phyloP scores from a whole-genome alignment of 2,797 vertebrate genomes.

The Gymnopithys bicolor region DNA sequence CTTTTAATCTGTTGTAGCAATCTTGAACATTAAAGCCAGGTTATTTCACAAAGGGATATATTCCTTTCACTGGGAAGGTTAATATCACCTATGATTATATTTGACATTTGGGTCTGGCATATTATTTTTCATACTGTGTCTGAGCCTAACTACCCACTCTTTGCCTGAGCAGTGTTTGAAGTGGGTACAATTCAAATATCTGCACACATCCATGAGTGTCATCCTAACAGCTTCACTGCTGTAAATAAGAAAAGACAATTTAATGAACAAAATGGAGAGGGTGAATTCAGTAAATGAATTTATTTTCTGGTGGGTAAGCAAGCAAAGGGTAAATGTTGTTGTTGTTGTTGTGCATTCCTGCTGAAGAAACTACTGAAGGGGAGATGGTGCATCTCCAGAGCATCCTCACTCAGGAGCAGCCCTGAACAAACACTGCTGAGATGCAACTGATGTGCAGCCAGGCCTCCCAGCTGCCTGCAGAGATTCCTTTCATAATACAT shows the following conservation, averaged over 20 bases:
- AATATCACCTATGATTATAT: constrained; percentile 58
- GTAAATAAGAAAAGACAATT: constrained; percentile 44
- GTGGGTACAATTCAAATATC: constrained; percentile 49
- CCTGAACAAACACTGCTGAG: background rate
- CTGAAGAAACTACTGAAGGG: background rate
- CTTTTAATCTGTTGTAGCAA: constrained; percentile 53
- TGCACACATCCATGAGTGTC: constrained; percentile 36
- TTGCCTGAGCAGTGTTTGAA: background rate
- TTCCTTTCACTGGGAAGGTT: constrained; percentile 43
- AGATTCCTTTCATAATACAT: background rate
- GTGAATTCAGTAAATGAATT: constrained; percentile 13
- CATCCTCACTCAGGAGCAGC: background rate
- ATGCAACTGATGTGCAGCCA: background rate
- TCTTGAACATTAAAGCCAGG: constrained; percentile 56
- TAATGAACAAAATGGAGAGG: background rate
- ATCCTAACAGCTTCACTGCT: background rate
- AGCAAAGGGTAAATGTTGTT: background rate
- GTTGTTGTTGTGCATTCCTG: background rate
- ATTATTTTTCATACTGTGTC: constrained; percentile 21
- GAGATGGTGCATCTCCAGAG: background rate
- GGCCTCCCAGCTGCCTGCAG: background rate
- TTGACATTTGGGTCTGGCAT: constrained; percentile 59
- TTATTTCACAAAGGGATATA: constrained; percentile 56
- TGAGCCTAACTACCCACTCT: constrained; percentile 48
- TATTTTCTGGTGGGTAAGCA: background rate